phyloP scores from a whole-genome alignment of 1,140 invertebrate species.

The Anastrepha obliqua region DNA sequence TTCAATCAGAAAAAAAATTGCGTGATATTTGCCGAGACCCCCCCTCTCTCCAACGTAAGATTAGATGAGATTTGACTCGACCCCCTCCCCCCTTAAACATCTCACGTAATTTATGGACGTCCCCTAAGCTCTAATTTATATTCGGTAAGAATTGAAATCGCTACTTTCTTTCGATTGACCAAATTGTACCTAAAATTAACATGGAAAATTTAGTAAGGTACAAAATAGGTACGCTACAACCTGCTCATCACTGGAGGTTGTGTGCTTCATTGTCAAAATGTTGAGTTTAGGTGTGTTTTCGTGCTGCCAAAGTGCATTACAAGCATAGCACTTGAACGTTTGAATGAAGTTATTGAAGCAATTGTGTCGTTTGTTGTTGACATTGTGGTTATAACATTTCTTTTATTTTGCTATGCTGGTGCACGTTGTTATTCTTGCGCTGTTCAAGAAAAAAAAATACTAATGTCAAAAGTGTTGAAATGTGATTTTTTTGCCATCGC shows the following conservation, averaged over 20 bases:
- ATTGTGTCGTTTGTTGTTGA: slow-evolving; percentile 10
- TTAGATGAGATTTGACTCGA: too few relatives aligned
- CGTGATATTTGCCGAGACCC: too few relatives aligned
- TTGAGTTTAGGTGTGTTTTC: neutral
- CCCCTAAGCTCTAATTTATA: too few relatives aligned
- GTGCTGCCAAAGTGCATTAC: slow-evolving; percentile 16
- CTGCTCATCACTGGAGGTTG: neutral
- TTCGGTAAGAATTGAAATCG: too few relatives aligned
- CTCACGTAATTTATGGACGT: too few relatives aligned
- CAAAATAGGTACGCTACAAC: neutral
- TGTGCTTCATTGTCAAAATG: neutral
- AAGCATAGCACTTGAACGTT: neutral
- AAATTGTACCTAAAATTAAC: too few relatives aligned
- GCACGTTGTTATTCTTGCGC: neutral
- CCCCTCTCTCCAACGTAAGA: too few relatives aligned
- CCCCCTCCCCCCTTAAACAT: too few relatives aligned
- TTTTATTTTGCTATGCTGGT: neutral
- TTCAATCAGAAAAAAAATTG: too few relatives aligned
- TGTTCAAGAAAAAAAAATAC: neutral
- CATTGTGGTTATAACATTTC: slow-evolving; percentile 7
- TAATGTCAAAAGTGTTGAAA: slow-evolving; percentile 17
- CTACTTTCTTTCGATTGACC: too few relatives aligned
- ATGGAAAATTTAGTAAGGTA: too few relatives aligned
- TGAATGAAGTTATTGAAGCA: slow-evolving; percentile 1
- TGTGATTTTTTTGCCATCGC: slow-evolving; percentile 18